Evolutionary conservation across 2,797 vertebrate species (phyloP).

Genomic region (Cuculus canorus): DNA sequence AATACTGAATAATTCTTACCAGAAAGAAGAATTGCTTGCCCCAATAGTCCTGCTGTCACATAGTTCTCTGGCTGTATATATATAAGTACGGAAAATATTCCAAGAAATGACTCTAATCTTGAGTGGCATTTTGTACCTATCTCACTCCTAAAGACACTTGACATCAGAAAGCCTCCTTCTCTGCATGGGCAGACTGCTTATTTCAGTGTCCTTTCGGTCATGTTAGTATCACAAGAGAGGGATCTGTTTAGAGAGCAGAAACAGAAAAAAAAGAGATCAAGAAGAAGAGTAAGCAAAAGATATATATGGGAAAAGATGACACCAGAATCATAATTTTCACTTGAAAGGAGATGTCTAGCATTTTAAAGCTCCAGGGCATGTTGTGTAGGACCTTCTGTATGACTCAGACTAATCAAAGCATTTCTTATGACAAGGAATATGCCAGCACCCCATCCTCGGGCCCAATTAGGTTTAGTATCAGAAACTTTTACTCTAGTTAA

Average conservation of each 20-base stretch:
- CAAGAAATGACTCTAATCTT: not conserved
- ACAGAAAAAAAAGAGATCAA: not conserved
- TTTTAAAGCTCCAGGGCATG: not conserved
- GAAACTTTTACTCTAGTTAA: not conserved
- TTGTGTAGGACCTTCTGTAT: not conserved
- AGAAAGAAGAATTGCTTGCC: not conserved
- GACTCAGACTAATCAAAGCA: not conserved
- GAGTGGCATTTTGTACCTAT: not conserved
- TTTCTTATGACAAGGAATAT: not conserved
- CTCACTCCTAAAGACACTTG: not conserved
- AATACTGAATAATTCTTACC: not conserved
- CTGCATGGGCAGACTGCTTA: not conserved
- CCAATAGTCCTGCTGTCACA: not conserved
- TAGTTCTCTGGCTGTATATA: not conserved
- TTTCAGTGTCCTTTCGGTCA: not conserved
- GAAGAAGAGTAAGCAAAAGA: not conserved
- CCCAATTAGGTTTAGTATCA: not conserved
- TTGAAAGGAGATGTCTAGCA: not conserved
- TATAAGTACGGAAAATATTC: not conserved
- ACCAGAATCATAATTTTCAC: slow-evolving; percentile 29
- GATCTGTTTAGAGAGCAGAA: not conserved
- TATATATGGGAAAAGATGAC: not conserved
- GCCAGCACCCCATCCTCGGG: not conserved
- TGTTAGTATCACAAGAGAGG: not conserved
- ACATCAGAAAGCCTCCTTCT: slow-evolving; percentile 8